These are phyloP conservation scores for Hepsetus odoe DNA, from an alignment of 2,113 vertebrate genomes.

Conservation along the genomic window DNA sequence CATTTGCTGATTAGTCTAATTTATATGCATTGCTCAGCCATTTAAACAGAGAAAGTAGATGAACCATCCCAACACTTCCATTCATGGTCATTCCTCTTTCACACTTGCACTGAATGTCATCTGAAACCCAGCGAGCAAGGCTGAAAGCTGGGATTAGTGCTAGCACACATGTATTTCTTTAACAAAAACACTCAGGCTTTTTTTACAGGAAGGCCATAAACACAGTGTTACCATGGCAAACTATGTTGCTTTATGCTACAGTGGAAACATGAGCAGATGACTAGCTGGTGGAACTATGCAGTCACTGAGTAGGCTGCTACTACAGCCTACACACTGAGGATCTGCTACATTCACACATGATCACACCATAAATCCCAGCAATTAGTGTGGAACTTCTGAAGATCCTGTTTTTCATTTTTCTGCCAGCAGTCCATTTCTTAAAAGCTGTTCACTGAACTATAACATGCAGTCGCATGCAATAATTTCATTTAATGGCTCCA, in stretches of 20 bases:
- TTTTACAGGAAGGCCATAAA: conserved; percentile 64
- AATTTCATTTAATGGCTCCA: conserved; percentile 9
- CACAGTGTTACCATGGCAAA: conserved; percentile 67
- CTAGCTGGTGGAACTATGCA: conserved; percentile 52
- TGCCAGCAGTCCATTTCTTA: background rate
- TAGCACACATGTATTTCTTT: background rate
- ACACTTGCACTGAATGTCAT: background rate
- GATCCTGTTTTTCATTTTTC: background rate
- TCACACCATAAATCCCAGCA: conserved; percentile 17
- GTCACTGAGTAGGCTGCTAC: conserved; percentile 28
- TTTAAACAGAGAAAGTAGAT: background rate
- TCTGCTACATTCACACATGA: conserved; percentile 20
- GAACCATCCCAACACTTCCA: background rate
- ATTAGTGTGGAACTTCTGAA: background rate
- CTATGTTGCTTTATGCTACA: conserved; percentile 57
- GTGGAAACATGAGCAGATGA: conserved; percentile 52
- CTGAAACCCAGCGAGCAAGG: background rate
- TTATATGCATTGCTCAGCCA: background rate
- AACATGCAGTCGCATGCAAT: background rate
- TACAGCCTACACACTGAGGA: background rate
- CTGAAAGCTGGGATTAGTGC: conserved; percentile 24
- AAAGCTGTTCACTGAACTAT: background rate
- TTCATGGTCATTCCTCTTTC: background rate
- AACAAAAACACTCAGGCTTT: conserved; percentile 21
- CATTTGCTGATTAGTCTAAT: background rate